Evolutionary conservation across 2,888 invertebrate species (phyloP).

Genomic region (Zygaena filipendulae): DNA sequence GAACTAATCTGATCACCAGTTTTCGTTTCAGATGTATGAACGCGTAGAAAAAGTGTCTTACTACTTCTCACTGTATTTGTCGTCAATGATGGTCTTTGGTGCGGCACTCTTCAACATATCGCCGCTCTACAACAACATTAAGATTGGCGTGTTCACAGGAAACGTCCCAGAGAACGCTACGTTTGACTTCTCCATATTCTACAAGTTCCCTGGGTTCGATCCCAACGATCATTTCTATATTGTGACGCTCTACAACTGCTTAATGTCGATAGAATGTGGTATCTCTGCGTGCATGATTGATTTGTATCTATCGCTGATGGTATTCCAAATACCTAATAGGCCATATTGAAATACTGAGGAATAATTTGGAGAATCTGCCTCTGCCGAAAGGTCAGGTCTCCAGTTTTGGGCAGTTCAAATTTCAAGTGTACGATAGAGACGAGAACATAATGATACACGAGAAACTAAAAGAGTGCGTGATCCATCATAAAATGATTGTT

Average conservation of each 20-base stretch:
- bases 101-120: background rate
- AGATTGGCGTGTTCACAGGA: background rate
- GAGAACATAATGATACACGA: no score
- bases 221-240: background rate
- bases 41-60: background rate
- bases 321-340: slow-evolving; percentile 13
- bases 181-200: background rate
- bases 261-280: background rate
- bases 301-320: slow-evolving; percentile 5
- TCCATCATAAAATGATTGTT: no score
- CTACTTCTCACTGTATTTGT: background rate
- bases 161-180: background rate
- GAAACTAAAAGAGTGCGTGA: no score
- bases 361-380: slow-evolving; percentile 5
- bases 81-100: background rate
- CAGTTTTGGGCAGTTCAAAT: no score
- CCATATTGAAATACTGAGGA: slow-evolving; percentile 5
- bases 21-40: background rate
- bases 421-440: no score
- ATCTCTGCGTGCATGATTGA: background rate
- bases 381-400: background rate
- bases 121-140: background rate
- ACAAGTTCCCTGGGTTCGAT: background rate
- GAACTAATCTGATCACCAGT: no score
- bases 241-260: background rate